Percentiles rank a stretch among this genome's conserved stretches.
Evolutionary conservation across 2,888 invertebrate species (phyloP).

Genomic region (Morpho helenor): DNA sequence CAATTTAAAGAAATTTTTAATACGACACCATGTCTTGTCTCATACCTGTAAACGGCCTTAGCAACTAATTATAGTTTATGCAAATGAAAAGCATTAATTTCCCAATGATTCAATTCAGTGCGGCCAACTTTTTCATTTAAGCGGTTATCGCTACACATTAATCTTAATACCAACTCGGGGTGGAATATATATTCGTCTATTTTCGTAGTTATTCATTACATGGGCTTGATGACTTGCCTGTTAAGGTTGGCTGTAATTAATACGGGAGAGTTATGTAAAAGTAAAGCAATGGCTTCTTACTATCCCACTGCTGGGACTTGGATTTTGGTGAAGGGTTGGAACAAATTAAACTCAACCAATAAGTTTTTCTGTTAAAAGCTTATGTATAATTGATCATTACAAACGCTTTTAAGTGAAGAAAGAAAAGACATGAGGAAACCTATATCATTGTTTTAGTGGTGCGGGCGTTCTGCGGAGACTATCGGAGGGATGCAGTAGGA

Average conservation of each 20-base stretch:
- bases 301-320: too few species aligned
- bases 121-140: conserved; percentile 58
- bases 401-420: too few species aligned
- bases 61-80: conserved; percentile 65
- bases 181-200: conserved; percentile 24
- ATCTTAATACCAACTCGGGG: conserved; percentile 42
- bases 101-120: conserved; percentile 68
- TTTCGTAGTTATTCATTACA: conserved; percentile 13
- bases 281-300: too few species aligned
- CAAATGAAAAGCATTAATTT: conserved; percentile 61
- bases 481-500: too few species aligned
- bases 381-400: too few species aligned
- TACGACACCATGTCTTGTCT: neutral
- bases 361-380: too few species aligned
- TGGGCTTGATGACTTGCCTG: conserved; percentile 5
- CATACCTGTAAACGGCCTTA: conserved; percentile 43
- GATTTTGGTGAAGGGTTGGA: too few species aligned
- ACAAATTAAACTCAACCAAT: too few species aligned
- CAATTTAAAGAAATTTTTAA: too few species aligned
- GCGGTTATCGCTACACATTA: conserved; percentile 49
- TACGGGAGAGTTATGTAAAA: neutral
- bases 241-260: neutral
- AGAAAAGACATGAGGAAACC: too few species aligned
- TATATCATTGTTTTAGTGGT: too few species aligned
- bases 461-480: too few species aligned